These are phyloP conservation scores for Cervus canadensis DNA, from an alignment of 2,113 vertebrate species.

Conservation along the genomic window DNA sequence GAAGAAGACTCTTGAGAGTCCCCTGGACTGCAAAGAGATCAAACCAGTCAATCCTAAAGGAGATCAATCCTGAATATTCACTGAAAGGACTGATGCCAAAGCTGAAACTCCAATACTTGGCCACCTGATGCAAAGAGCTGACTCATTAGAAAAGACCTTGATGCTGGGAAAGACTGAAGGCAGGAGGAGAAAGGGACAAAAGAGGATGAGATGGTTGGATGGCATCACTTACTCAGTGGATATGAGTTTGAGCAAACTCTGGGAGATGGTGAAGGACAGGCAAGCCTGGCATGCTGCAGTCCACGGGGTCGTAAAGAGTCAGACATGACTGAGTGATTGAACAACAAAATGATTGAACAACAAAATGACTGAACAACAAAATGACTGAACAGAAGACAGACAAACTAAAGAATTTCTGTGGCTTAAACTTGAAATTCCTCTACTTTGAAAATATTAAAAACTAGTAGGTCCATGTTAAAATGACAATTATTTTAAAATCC, in stretches of 20 bases:
- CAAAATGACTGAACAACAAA: background rate
- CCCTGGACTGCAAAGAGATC: background rate
- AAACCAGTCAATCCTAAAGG: background rate
- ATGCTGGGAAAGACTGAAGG: background rate
- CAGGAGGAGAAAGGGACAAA: background rate
- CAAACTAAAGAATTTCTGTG: background rate
- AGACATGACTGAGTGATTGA: background rate
- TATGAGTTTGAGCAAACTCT: background rate
- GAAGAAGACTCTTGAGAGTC: background rate
- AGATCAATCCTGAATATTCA: background rate
- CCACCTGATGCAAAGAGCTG: background rate
- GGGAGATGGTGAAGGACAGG: background rate
- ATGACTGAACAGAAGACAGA: background rate
- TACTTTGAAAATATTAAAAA: constrained; percentile 20
- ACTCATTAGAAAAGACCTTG: background rate
- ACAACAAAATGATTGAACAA: background rate
- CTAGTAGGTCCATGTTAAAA: background rate
- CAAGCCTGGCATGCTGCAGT: background rate
- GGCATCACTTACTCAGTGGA: background rate
- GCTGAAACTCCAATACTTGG: background rate
- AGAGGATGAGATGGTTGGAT: background rate
- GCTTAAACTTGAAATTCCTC: background rate
- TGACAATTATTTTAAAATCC: background rate
- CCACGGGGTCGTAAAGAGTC: background rate
- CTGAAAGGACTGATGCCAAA: background rate